These are phyloP conservation scores for Plemyria rubiginata DNA, from an alignment of 2,888 invertebrate species.

Conservation along the genomic window DNA sequence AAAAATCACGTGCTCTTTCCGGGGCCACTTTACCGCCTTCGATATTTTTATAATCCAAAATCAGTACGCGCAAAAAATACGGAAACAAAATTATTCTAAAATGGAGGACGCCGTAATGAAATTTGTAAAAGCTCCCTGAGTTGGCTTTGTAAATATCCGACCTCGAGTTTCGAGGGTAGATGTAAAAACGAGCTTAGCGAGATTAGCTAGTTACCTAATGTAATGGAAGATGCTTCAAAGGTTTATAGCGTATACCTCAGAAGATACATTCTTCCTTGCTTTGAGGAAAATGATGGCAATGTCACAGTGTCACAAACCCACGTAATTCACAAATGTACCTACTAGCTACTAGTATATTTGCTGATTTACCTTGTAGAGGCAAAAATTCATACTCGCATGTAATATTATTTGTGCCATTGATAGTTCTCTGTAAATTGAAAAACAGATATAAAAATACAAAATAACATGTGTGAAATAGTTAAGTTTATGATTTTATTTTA, in stretches of 20 bases:
- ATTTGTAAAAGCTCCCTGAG: constrained; percentile 57
- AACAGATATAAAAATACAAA: too few species aligned
- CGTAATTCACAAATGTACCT: constrained; percentile 8
- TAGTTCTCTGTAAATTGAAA: too few species aligned
- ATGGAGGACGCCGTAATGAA: constrained; percentile 51
- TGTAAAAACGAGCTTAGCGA: constrained; percentile 58
- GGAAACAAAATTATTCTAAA: constrained; percentile 35
- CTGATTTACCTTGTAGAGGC: neutral
- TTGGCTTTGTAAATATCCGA: constrained; percentile 58
- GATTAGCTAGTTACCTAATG: constrained; percentile 70
- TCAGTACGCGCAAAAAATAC: constrained; percentile 32
- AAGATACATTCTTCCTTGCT: constrained; percentile 44
- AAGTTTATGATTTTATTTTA: too few species aligned
- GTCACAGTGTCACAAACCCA: constrained; percentile 5
- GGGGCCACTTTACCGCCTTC: constrained; percentile 18
- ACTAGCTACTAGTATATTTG: neutral
- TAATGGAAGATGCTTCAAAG: constrained; percentile 71
- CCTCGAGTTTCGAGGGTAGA: constrained; percentile 40
- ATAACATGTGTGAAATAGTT: too few species aligned
- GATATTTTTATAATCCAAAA: constrained; percentile 27
- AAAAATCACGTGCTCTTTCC: constrained; percentile 5
- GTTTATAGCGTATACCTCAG: constrained; percentile 48
- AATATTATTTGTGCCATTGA: too few species aligned
- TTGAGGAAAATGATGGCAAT: constrained; percentile 17
- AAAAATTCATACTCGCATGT: neutral